phyloP scores from a whole-genome alignment of 1,140 invertebrate species.

The Pantala flavescens region DNA sequence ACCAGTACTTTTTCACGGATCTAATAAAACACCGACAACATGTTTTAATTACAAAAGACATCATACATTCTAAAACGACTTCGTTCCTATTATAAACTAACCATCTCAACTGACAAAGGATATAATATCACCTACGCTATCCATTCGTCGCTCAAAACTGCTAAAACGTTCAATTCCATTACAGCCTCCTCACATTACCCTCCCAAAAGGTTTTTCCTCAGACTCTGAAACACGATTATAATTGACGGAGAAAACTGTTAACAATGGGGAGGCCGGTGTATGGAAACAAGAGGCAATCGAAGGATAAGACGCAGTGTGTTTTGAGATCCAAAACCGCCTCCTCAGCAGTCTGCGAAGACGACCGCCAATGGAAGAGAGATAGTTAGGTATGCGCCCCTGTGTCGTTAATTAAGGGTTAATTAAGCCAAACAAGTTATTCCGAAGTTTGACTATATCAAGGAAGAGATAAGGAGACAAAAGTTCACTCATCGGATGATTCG shows the following conservation, averaged over 20 bases:
- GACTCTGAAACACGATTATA: slow-evolving; percentile 1
- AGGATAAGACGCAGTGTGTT: background rate
- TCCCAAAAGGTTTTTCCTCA: background rate
- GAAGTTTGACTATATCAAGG: slow-evolving; percentile 15
- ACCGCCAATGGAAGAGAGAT: background rate
- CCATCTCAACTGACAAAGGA: too few relatives aligned
- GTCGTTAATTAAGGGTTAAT: slow-evolving; percentile 17
- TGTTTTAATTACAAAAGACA: too few relatives aligned
- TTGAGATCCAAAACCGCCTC: background rate
- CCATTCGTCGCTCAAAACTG: too few relatives aligned
- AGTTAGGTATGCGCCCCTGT: slow-evolving; percentile 16
- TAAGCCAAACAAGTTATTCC: slow-evolving; percentile 17
- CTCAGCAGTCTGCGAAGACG: slow-evolving; percentile 2
- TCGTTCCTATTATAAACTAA: too few relatives aligned
- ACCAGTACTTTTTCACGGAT: too few relatives aligned
- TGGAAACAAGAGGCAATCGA: too few relatives aligned
- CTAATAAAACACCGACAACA: too few relatives aligned
- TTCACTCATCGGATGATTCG: too few relatives aligned
- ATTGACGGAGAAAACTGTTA: slow-evolving; percentile 1
- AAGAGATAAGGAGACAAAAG: background rate
- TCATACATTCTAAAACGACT: too few relatives aligned
- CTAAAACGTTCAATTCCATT: too few relatives aligned
- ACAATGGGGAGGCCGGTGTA: background rate
- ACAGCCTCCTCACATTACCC: too few relatives aligned
- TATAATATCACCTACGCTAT: too few relatives aligned